phyloP scores from a whole-genome alignment of 2,888 invertebrate species.

The Omphaloscelis lunosa region DNA sequence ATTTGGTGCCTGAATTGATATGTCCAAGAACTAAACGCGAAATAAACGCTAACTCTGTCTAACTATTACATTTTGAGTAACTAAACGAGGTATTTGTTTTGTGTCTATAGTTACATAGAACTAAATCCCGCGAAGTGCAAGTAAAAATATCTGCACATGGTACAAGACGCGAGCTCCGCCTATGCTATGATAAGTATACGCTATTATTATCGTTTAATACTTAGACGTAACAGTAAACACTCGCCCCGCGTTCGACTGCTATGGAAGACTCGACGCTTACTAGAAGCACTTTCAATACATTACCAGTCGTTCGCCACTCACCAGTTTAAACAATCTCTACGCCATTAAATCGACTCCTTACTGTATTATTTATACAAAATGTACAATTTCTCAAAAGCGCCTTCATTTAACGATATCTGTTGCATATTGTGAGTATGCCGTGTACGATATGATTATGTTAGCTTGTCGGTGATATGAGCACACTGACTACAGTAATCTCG shows the following conservation, averaged over 20 bases:
- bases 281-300: conserved; percentile 88
- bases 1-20: conserved; percentile 90
- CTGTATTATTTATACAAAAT: conserved; percentile 89
- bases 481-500: conserved; percentile 77
- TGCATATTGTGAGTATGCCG: conserved; percentile 74
- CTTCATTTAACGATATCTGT: conserved; percentile 74
- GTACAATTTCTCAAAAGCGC: conserved; percentile 89
- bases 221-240: conserved; percentile 88
- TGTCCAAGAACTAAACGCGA: conserved; percentile 89
- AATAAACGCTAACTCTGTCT: conserved; percentile 86
- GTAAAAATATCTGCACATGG: conserved; percentile 80
- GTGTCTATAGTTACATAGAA: conserved; percentile 86
- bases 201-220: conserved; percentile 91
- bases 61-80: conserved; percentile 86
- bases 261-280: conserved; percentile 90
- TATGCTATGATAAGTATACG: conserved; percentile 88
- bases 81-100: conserved; percentile 90
- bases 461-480: conserved; percentile 63
- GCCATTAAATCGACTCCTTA: conserved; percentile 87
- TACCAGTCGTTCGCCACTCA: conserved; percentile 87
- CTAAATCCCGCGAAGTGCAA: conserved; percentile 84
- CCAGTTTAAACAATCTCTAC: conserved; percentile 82
- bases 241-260: conserved; percentile 87
- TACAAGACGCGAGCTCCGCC: conserved; percentile 81
- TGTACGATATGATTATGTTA: conserved; percentile 77